Conservation (phyloP, 1,140 invertebrate genomes). For the Laupala kohalensis region DNA sequence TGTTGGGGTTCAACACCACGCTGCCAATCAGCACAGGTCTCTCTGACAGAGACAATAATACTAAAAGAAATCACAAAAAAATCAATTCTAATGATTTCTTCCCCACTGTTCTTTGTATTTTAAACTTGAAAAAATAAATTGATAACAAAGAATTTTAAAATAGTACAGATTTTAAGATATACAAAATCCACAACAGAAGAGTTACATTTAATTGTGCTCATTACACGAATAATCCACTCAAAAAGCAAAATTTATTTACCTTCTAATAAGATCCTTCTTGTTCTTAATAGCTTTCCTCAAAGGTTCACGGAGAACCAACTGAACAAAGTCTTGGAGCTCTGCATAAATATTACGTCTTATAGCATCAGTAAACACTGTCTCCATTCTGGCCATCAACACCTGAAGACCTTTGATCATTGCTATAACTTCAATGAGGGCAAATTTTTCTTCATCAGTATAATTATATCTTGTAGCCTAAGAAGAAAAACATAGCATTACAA, state of each 20-base stretch:
- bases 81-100: background rate
- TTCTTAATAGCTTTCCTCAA: slow-evolving; percentile 94
- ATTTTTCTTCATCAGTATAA: slow-evolving; percentile 95
- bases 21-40: slow-evolving; percentile 94
- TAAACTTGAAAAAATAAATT: background rate
- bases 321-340: slow-evolving; percentile 96
- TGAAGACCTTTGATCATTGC: slow-evolving; percentile 99
- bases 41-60: slow-evolving; percentile 86
- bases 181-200: too few relatives aligned
- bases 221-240: background rate
- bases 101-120: background rate
- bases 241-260: slow-evolving; percentile 32
- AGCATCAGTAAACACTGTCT: slow-evolving; percentile 93
- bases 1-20: slow-evolving; percentile 80
- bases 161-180: background rate
- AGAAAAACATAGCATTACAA: too few relatives aligned
- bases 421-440: slow-evolving; percentile 95
- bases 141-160: background rate
- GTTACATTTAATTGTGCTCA: too few relatives aligned
- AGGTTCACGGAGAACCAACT: slow-evolving; percentile 78
- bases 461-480: slow-evolving; percentile 89
- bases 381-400: slow-evolving; percentile 93
- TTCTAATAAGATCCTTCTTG: slow-evolving; percentile 91
- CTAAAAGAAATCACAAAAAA: slow-evolving; percentile 33
- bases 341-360: slow-evolving; percentile 91